Conservation (phyloP, 23 tunicate species). For the Oikopleura vanhoeffeni region DNA sequence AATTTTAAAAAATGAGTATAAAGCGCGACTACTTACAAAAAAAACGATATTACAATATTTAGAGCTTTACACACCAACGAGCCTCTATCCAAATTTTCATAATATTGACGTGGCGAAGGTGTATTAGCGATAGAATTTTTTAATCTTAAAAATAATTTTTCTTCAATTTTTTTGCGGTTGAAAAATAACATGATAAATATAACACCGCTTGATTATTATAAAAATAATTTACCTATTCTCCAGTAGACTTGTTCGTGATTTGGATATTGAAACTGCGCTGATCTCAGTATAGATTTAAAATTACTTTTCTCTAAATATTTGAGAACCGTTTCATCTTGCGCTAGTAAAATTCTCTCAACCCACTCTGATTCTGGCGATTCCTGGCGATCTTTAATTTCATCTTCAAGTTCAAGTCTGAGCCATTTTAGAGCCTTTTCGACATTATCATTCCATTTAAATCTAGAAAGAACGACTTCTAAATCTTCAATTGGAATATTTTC, state of each 20-base stretch:
- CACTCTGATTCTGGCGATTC: not conserved
- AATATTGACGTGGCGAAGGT: no score
- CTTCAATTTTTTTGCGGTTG: no score
- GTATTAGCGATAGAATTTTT: no score
- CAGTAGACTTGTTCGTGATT: not conserved
- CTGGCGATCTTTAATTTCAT: not conserved
- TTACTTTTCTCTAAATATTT: not conserved
- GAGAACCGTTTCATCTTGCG: not conserved
- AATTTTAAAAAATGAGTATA: no score
- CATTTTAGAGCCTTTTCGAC: not conserved
- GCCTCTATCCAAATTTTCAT: no score
- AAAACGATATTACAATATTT: no score
- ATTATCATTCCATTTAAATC: not conserved
- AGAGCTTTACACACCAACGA: no score
- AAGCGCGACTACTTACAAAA: no score
- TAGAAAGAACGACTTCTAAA: not conserved
- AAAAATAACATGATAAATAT: no score
- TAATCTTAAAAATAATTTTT: no score
- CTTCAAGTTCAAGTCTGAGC: not conserved
- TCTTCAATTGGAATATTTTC: conserved; percentile 9
- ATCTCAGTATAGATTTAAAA: not conserved
- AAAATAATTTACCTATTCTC: not conserved
- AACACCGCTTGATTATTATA: no score
- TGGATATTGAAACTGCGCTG: not conserved
- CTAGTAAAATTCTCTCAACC: not conserved